Base-by-base conservation (phyloP, 2,888 invertebrate genomes). In the Toxonevra muliebris region DNA sequence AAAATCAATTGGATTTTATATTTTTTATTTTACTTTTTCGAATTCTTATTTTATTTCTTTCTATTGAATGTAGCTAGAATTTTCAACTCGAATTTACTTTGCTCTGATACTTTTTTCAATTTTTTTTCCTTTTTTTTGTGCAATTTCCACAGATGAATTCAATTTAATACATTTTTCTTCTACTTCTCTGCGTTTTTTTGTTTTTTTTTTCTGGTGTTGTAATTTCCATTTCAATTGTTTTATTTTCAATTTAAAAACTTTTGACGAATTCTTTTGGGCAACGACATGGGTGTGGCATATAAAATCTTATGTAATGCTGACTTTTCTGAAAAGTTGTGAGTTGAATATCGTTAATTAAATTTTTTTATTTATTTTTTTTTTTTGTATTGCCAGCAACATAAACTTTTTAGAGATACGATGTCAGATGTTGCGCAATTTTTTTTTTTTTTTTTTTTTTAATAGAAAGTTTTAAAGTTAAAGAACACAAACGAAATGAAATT, bases 1-100 rank as follows among this genome's bases (percentile, higher is more conserved):
- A 74, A 79, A 77, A 79, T 79, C 77, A 78, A 77, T 77, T 77
- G 80, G 73, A 79, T 79, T 80, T 65, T 52, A 59, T 65, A 59
- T 52, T 52, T 59, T 59, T 58, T 52, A 59, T 65, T 52, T 52
- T 52, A 52, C 52, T 58, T 65, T 58, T 59, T 54, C 40, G 41
- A 58, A 59, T 52, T 58, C 43, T 42, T 50, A 15, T 30, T 58
- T 57, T 65, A 7, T 11, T 30, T 30, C 20, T 40, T 40, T 55
- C 30, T 30, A 30, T 30, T 7, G 30, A 30, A 13, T 48, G 1
- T 15, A 48, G 13, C 15, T 11, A 48, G 5, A 4, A 12, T 15
- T 7, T 30, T 15, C 48, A 48, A 15, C 48, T 48, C n/a, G 15
- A 48, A 48, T 11, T n/a, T 5, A 48, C 15, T 13, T 48, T 48